Percentiles rank a stretch among this genome's conserved stretches.
These are phyloP conservation scores for Apostichopus parvimensis DNA, from an alignment of 35 echinoderm and acorn worm genomes.

Conservation along the genomic window DNA sequence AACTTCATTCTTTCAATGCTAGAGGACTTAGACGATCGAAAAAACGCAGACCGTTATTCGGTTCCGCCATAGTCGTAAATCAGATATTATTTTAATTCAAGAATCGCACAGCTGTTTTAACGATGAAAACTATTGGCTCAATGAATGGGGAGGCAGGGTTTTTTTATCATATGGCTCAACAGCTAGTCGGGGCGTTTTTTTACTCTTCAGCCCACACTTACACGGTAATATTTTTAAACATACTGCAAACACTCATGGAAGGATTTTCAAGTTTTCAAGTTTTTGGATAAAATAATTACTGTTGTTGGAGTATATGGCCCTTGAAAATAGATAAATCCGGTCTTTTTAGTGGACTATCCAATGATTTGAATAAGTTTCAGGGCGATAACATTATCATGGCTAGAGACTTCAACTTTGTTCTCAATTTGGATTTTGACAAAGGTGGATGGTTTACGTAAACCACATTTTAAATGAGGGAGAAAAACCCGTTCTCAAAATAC, in stretches of 20 bases:
- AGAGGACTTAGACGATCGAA: conserved; percentile 1
- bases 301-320: conserved; percentile 19
- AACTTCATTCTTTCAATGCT: conserved; percentile 9
- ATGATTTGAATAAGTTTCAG: background rate
- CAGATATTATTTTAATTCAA: background rate
- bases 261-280: background rate
- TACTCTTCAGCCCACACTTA: background rate
- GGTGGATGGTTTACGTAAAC: background rate
- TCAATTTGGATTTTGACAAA: conserved; percentile 38
- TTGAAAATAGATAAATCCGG: background rate
- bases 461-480: conserved; percentile 39
- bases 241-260: background rate
- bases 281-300: background rate
- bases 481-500: conserved; percentile 29
- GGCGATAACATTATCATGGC: conserved; percentile 40
- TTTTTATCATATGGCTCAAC: conserved; percentile 8
- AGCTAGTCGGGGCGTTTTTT: conserved; percentile 2
- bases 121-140: background rate
- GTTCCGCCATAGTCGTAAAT: conserved; percentile 36
- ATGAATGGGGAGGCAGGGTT: conserved; percentile 37
- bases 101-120: conserved; percentile 26
- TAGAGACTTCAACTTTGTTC: conserved; percentile 34
- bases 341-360: background rate
- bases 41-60: conserved; percentile 39
- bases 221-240: conserved; percentile 9